Evolutionary conservation across 2,888 invertebrate genomes (phyloP), one percentile per base, ranked within the genome.

Genomic region (Drosophila kuntzei): DNA sequence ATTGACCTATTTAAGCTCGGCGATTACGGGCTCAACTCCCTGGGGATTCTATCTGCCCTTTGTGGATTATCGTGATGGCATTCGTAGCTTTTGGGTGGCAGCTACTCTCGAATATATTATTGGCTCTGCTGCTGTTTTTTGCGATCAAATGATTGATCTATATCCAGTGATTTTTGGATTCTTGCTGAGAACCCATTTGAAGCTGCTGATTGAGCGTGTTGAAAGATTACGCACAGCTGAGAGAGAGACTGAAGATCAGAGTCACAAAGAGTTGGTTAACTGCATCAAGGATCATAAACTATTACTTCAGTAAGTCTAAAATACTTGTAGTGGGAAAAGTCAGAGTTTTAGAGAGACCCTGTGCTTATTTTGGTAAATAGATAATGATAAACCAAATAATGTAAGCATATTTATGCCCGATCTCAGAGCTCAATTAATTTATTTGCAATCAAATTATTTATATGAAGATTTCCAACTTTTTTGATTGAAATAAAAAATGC

Each of bases 21-120:
- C 41, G 0, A 1, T 69, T 1, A 66, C 22, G 8, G 75, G 75
- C 2, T 43, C 57, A 5, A 63, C 66, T 0, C 68, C 68, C 3
- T 78, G 78, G 78, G 57, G 67, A n/a, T 16, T 78, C 7, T 77
- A 78, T 51, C 37, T 63, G 49, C 77, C 77, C 0, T 32, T 74
- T 12, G 11, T 77, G 14, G 57, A 77, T 25, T 75, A 44, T 32
- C 66, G 49, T 3, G 11, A 46, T 1, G 49, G 46, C 5, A n/a
- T n/a, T 3, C 7, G n/a, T 1, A 58, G 27, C 3, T 59, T 77
- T 29, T 74, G 63, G 70, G 7, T 51, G 3, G 59, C 51, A 0
- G 41, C 63, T 0, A 12, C 34, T 6, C 0, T 75, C 0, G 77
- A 78, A 25, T 32, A 18, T 2, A 0, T 61, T 6, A 0, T 58